Conservation (phyloP, 2,888 invertebrate species). For the Ormyrus labotus region DNA sequence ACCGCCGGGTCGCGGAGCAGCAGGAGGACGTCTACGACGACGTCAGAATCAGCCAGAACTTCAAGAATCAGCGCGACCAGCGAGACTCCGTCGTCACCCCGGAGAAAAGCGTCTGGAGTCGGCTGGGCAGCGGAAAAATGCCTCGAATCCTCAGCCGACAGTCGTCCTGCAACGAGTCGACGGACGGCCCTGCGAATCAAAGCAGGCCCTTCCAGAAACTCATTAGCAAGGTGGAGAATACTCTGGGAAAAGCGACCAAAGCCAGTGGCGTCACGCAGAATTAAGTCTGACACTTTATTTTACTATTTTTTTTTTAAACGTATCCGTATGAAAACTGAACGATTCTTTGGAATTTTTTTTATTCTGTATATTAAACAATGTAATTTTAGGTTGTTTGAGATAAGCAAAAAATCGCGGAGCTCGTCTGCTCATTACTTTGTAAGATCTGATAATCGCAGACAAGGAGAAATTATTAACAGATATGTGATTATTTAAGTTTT, state of each 20-base stretch:
- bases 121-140: conserved; percentile 62
- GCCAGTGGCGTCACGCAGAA: conserved; percentile 41
- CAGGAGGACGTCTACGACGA: conserved; percentile 70
- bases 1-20: conserved; percentile 22
- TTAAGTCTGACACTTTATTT: background rate
- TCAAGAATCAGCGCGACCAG: conserved; percentile 63
- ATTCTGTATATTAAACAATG: too few relatives aligned
- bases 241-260: conserved; percentile 62
- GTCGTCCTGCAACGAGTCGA: conserved; percentile 26
- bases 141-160: conserved; percentile 34
- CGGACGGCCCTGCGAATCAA: conserved; percentile 52
- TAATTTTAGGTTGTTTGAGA: too few relatives aligned
- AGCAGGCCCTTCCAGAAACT: conserved; percentile 68
- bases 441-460: too few relatives aligned
- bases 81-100: conserved; percentile 26
- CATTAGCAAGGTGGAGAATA: conserved; percentile 69
- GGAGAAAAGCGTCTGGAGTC: conserved; percentile 67
- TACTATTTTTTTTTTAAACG: too few relatives aligned
- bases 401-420: too few relatives aligned
- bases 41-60: conserved; percentile 64
- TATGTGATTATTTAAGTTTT: too few relatives aligned
- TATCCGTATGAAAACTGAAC: too few relatives aligned
- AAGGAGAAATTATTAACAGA: too few relatives aligned
- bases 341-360: too few relatives aligned
- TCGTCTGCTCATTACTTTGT: too few relatives aligned